Evolutionary conservation across 2,888 invertebrate species (phyloP).

Genomic region (Perdita meconis): DNA sequence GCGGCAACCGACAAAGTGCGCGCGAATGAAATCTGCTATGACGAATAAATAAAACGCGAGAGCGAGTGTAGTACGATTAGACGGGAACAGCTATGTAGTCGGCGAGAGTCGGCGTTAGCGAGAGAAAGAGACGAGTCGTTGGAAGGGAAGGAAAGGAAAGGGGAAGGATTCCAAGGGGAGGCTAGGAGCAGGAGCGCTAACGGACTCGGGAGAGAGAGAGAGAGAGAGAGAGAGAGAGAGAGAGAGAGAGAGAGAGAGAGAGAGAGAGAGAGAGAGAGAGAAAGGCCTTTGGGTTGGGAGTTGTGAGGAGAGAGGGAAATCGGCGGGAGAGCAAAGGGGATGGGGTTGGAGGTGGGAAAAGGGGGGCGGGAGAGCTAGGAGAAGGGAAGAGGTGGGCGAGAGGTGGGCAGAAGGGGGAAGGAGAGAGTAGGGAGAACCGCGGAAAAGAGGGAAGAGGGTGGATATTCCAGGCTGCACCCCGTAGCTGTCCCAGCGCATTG

Average conservation of each 20-base stretch:
- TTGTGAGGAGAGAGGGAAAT: slow-evolving; percentile 22
- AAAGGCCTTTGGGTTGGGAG: slow-evolving; percentile 4
- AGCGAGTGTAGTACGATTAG: slow-evolving; percentile 56
- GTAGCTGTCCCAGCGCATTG: slow-evolving; percentile 73
- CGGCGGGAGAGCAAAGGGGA: slow-evolving; percentile 20
- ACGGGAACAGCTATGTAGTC: slow-evolving; percentile 15
- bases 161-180: slow-evolving; percentile 18
- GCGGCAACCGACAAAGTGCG: slow-evolving; percentile 33
- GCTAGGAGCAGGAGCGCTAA: slow-evolving; percentile 24
- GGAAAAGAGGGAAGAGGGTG: slow-evolving; percentile 72
- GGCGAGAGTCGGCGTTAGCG: slow-evolving; percentile 22
- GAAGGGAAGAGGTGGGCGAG: slow-evolving; percentile 9
- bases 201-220: slow-evolving; percentile 19
- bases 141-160: slow-evolving; percentile 16
- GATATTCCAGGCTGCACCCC: slow-evolving; percentile 75
- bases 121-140: slow-evolving; percentile 25
- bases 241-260: not conserved
- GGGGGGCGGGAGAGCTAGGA: not conserved
- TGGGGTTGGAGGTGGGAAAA: not conserved
- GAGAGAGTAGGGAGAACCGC: slow-evolving; percentile 55
- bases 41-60: slow-evolving; percentile 59
- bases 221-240: slow-evolving; percentile 12
- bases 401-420: slow-evolving; percentile 30
- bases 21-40: slow-evolving; percentile 43
- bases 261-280: too few relatives aligned